Base-by-base conservation (phyloP, 2,113 vertebrate genomes). In the Cromileptes altivelis region DNA sequence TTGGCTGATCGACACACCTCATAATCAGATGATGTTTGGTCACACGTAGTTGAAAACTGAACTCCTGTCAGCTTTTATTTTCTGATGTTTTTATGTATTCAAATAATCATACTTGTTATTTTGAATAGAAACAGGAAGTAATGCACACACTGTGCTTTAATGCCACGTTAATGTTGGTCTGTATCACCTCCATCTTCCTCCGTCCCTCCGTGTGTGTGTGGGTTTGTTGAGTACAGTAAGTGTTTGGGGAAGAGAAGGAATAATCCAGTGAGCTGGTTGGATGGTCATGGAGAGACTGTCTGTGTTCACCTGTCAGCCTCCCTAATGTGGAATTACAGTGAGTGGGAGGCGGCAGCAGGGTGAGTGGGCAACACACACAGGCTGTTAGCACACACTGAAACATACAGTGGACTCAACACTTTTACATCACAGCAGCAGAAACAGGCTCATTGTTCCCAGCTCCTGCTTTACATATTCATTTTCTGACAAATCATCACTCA, bases 271-370 rank as follows among this genome's bases (percentile, higher is more conserved):
- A 56, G 57, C 82, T 67, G 69, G 79, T 78, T 82, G 74, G 81
- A 15, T 84, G 82, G 55, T 84, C 80, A 64, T 70, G 45, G 82
- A 88, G 78, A 69, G 82, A 79, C 85, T 47, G 84, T 82, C 73
- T 92, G 84, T 65, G 67, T 86, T 89, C 78, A 91, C 86, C 91
- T 89, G 86, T 82, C 86, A 82, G 81, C 84, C 60, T 80, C 53
- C 65, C 65, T 75, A 80, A 37, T 78, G 90, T 85, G 85, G 76
- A 80, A 52, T 69, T 76, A 80, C 83, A 88, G 88, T 37, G 87
- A 82, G 92, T 91, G 74, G 91, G 91, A 85, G 89, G 88, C 78
- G 4, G 84, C 80, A 73, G 86, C 49, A 55, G 76, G 82, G 60
- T 53, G 82, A 91, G 89, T 90, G 85, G 88, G 90, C 83, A 58